Percentiles rank a stretch among this genome's conserved stretches.
Conservation (phyloP, 2,888 invertebrate species). For the Carcina quercana region DNA sequence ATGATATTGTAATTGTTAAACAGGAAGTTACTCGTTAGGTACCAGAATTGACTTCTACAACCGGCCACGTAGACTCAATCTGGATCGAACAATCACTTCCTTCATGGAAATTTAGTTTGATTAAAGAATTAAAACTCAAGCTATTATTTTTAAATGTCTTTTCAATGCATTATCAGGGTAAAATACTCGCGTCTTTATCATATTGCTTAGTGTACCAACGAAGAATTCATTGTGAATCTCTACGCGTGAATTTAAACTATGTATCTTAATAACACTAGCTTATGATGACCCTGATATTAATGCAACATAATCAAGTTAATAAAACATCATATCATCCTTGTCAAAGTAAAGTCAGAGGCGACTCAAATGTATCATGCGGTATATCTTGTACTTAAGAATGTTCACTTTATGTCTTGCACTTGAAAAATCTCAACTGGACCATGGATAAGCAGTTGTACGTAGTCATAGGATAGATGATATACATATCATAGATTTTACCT, state of each 20-base stretch:
- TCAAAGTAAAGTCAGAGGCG: no score
- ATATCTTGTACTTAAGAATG: no score
- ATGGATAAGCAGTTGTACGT: slow-evolving; percentile 62
- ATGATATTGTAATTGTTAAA: slow-evolving; percentile 15
- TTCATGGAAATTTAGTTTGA: neutral
- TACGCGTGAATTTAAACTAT: no score
- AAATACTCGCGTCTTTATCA: slow-evolving; percentile 53
- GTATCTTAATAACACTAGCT: no score
- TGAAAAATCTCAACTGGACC: slow-evolving; percentile 68
- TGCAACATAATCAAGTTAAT: no score
- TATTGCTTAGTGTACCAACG: no score
- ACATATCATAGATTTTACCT: slow-evolving; percentile 57
- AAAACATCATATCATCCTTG: no score
- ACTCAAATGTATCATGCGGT: no score
- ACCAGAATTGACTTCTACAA: slow-evolving; percentile 36
- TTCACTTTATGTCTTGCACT: slow-evolving; percentile 73
- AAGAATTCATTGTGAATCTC: no score
- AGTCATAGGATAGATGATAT: slow-evolving; percentile 38
- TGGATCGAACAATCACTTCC: slow-evolving; percentile 30
- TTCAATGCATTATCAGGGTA: slow-evolving; percentile 27
- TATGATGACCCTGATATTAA: no score
- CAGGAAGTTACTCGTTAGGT: slow-evolving; percentile 24
- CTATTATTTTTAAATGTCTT: no score
- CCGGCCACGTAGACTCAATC: slow-evolving; percentile 61
- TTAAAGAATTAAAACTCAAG: no score